Evolutionary conservation across 1,140 invertebrate genomes (phyloP).

Genomic region (Trichonephila inaurata): DNA sequence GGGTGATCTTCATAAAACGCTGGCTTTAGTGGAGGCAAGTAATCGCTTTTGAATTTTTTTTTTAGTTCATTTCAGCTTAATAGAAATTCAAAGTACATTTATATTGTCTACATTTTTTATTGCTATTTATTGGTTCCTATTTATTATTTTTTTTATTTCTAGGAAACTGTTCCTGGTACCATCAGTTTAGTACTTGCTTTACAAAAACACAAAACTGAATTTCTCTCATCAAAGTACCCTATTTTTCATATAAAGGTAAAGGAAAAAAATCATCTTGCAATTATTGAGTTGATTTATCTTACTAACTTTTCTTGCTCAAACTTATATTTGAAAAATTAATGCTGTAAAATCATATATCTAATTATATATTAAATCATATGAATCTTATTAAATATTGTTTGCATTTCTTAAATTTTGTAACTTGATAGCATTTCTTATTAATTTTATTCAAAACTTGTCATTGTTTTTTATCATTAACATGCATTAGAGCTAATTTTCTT

Average conservation of each 20-base stretch:
- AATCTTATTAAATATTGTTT: too few species aligned
- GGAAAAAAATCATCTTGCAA: too few species aligned
- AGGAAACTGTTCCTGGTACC: conserved; percentile 65
- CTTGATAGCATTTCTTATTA: too few species aligned
- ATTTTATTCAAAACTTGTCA: too few species aligned
- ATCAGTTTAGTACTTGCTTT: conserved; percentile 65
- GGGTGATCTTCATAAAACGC: conserved; percentile 77
- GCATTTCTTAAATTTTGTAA: too few species aligned
- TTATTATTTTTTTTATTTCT: conserved; percentile 17
- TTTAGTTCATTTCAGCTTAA: neutral
- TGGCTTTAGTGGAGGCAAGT: conserved; percentile 77
- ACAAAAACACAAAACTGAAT: conserved; percentile 37
- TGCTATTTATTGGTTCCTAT: neutral
- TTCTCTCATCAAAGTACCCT: conserved; percentile 48
- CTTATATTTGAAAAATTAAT: neutral
- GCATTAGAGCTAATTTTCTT: too few species aligned
- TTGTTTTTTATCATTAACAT: too few species aligned
- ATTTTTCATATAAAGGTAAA: conserved; percentile 67
- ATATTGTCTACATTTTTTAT: neutral
- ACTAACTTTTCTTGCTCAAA: too few species aligned
- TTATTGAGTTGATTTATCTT: too few species aligned
- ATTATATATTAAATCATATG: too few species aligned
- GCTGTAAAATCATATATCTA: neutral
- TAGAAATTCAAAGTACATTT: neutral
- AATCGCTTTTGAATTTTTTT: neutral